A percentile compares a stretch with the other conserved stretches of the same genome.
phyloP scores from a whole-genome alignment of 2,888 invertebrate species.

The Thymelicus lineola region DNA sequence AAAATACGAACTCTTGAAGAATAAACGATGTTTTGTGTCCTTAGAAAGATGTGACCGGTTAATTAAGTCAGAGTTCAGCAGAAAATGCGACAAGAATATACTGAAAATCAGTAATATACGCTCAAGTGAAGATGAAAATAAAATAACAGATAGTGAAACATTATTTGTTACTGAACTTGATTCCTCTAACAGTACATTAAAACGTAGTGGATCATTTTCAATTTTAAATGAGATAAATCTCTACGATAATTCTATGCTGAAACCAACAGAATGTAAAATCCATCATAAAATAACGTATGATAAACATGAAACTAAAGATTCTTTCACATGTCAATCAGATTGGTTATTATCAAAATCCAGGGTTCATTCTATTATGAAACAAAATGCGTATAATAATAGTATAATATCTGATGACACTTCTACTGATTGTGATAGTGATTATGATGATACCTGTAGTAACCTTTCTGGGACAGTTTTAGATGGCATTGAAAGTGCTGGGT shows the following conservation, averaged over 20 bases:
- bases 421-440: constrained; percentile 45
- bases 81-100: constrained; percentile 5
- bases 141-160: constrained; percentile 13
- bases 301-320: not conserved
- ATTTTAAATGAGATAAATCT: constrained; percentile 47
- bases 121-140: not conserved
- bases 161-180: constrained; percentile 11
- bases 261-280: constrained; percentile 8
- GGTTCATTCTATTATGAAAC: constrained; percentile 22
- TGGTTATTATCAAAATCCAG: constrained; percentile 47
- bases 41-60: constrained; percentile 59
- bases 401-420: constrained; percentile 35
- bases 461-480: constrained; percentile 7
- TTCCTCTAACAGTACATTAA: constrained; percentile 28
- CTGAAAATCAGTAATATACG: not conserved
- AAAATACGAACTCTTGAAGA: constrained; percentile 51
- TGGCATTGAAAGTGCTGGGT: constrained; percentile 4
- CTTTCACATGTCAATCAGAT: constrained; percentile 44
- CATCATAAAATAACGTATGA: not conserved
- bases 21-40: constrained; percentile 54
- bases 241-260: constrained; percentile 2
- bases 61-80: not conserved
- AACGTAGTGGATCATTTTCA: constrained; percentile 52
- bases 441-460: constrained; percentile 30
- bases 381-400: not conserved